Evolutionary conservation across 1,140 invertebrate genomes (phyloP).

Genomic region (Drosophila guanche): DNA sequence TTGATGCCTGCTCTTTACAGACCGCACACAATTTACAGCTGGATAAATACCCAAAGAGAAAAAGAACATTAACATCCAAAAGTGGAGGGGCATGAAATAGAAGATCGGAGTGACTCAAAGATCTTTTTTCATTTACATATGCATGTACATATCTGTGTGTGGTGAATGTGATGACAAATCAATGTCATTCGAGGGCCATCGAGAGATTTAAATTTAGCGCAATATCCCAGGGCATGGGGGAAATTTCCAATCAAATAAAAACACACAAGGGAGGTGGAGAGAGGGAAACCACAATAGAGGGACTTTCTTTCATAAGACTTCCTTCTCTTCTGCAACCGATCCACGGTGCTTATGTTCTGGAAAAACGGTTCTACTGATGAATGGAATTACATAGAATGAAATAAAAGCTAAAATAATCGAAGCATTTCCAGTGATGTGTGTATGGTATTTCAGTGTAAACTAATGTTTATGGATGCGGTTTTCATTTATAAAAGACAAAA

Average conservation of each 20-base stretch:
- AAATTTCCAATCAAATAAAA: slow-evolving; percentile 13
- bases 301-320: too few species aligned
- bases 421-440: too few species aligned
- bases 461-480: too few species aligned
- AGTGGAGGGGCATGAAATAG: slow-evolving; percentile 10
- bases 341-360: too few species aligned
- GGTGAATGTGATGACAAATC: slow-evolving; percentile 63
- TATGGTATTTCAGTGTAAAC: too few species aligned
- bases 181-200: slow-evolving; percentile 44
- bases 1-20: slow-evolving; percentile 39
- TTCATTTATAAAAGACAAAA: too few species aligned
- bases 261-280: background rate
- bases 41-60: slow-evolving; percentile 58
- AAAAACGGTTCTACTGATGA: too few species aligned
- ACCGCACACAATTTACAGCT: slow-evolving; percentile 75
- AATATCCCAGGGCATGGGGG: slow-evolving; percentile 37
- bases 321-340: too few species aligned
- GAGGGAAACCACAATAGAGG: background rate
- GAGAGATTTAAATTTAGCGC: slow-evolving; percentile 66
- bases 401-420: too few species aligned
- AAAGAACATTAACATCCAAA: slow-evolving; percentile 21
- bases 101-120: slow-evolving; percentile 2
- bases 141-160: too few species aligned
- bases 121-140: too few species aligned
- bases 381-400: too few species aligned